Conservation (phyloP, 2,113 vertebrate species). For the Eudorcas thomsonii region DNA sequence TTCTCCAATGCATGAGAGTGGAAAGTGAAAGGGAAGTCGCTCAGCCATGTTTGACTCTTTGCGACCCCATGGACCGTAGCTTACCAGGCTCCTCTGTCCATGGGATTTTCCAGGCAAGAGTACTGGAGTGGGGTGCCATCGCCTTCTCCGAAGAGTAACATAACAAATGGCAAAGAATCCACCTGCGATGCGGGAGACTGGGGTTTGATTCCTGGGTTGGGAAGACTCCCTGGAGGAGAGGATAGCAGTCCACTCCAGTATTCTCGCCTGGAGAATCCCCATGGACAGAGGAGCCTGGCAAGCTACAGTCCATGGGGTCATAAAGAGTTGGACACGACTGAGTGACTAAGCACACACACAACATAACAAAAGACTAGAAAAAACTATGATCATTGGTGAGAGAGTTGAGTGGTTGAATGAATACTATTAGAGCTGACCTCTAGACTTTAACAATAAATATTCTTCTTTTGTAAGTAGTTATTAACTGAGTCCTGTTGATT, state of each 20-base stretch:
- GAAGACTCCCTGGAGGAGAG: neutral
- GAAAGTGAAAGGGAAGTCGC: too few species aligned
- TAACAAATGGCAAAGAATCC: neutral
- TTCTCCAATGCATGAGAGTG: too few species aligned
- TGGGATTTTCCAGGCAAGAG: too few species aligned
- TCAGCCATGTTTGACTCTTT: too few species aligned
- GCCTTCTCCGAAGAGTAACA: neutral
- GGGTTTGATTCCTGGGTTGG: neutral
- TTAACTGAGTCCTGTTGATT: neutral
- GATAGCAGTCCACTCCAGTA: neutral
- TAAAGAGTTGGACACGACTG: neutral
- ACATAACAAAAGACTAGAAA: neutral
- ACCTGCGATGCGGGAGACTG: fast-evolving
- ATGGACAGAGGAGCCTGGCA: neutral
- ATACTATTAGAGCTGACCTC: neutral
- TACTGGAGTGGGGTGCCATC: too few species aligned
- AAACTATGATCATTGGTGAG: neutral
- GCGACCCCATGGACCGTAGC: too few species aligned
- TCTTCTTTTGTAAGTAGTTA: neutral
- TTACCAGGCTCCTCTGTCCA: too few species aligned
- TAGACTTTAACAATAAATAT: neutral
- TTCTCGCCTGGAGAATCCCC: neutral
- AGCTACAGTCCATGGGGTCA: neutral
- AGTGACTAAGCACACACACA: neutral
- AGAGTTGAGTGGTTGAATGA: neutral